A percentile compares a stretch with the other conserved stretches of the same genome.
Conservation (phyloP, 2,797 vertebrate genomes). For the Mormyrus hasselquistii region DNA sequence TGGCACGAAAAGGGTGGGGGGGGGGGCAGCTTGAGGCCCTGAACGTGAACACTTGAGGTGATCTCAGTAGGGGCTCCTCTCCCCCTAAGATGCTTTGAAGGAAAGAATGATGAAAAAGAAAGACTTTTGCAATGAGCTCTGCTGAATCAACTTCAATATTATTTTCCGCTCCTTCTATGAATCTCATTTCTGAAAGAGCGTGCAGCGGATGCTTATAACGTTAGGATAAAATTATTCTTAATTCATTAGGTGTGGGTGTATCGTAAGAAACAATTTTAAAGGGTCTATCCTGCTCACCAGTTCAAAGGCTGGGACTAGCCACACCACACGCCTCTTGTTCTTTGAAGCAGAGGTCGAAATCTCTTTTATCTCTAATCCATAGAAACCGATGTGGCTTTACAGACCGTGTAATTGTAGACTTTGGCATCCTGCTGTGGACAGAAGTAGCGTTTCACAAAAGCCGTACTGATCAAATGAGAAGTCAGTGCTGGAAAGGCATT, state of each 20-base stretch:
- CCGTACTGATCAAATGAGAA: background rate
- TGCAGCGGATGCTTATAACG: background rate
- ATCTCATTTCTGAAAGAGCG: background rate
- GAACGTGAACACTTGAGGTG: background rate
- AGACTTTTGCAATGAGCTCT: background rate
- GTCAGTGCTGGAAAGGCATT: background rate
- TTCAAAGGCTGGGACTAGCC: conserved; percentile 8
- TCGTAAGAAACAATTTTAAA: conserved; percentile 10
- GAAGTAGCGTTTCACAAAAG: background rate
- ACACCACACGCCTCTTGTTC: background rate
- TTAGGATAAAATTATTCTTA: background rate
- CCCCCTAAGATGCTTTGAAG: background rate
- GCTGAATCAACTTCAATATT: background rate
- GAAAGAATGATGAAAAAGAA: conserved; percentile 9
- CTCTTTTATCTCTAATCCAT: conserved; percentile 17
- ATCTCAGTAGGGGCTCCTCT: background rate
- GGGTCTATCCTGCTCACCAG: background rate
- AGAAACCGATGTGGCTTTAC: background rate
- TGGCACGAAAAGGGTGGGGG: background rate
- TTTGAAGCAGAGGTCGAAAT: conserved; percentile 1
- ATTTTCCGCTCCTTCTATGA: background rate
- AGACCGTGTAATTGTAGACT: conserved; percentile 20
- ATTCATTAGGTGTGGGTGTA: conserved; percentile 7
- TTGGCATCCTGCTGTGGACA: conserved; percentile 1
- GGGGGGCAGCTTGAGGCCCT: background rate